These are phyloP conservation scores for Thermophis baileyi DNA, from an alignment of 2,113 vertebrate genomes.

Conservation along the genomic window DNA sequence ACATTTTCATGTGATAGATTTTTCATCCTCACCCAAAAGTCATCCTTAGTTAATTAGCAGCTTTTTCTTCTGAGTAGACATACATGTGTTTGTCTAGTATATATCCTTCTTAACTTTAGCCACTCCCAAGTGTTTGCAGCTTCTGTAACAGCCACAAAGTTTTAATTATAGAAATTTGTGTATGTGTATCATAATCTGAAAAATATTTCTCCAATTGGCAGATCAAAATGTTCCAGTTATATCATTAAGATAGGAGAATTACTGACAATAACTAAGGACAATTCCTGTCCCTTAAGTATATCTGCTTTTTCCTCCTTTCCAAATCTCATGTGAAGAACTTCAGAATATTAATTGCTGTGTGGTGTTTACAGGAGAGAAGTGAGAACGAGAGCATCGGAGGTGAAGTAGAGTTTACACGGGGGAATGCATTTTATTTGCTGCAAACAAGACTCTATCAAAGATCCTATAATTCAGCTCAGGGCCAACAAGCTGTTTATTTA, in stretches of 20 bases:
- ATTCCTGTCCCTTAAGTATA: neutral
- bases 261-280: conserved; percentile 4
- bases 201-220: neutral
- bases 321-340: conserved; percentile 9
- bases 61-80: neutral
- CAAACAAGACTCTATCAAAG: neutral
- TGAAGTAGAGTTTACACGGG: conserved; percentile 4
- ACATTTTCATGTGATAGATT: neutral
- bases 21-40: neutral
- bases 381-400: neutral
- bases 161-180: neutral
- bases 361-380: conserved; percentile 13
- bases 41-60: neutral
- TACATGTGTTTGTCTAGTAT: neutral
- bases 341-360: conserved; percentile 10
- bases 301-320: neutral
- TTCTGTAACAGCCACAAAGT: neutral
- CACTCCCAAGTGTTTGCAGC: neutral
- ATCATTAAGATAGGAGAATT: neutral
- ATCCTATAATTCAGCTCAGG: neutral
- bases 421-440: neutral
- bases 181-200: neutral
- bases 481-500: conserved; percentile 1
- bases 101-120: neutral
- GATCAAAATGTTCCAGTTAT: neutral